phyloP scores from a whole-genome alignment of 2,797 vertebrate species.

The Chanos chanos region DNA sequence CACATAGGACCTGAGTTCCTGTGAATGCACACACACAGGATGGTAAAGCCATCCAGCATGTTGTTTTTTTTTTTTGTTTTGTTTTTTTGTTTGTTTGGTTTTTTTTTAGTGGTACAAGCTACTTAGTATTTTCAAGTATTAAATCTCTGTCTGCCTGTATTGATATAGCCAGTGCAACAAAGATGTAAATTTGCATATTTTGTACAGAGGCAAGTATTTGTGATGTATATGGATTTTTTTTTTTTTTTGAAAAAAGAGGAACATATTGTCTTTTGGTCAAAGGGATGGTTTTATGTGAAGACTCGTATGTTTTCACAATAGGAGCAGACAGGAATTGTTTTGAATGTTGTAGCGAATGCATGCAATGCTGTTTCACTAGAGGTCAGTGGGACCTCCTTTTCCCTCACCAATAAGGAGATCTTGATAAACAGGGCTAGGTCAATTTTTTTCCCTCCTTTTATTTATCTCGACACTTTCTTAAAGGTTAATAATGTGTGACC shows the following conservation, averaged over 20 bases:
- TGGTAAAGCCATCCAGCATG: too few species aligned
- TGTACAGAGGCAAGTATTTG: slow-evolving; percentile 26
- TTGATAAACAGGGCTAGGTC: slow-evolving; percentile 21
- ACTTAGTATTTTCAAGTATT: slow-evolving; percentile 27
- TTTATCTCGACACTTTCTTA: slow-evolving; percentile 13
- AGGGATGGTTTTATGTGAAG: not conserved
- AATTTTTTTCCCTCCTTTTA: slow-evolving; percentile 12
- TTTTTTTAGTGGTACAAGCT: slow-evolving; percentile 24
- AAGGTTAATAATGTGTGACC: slow-evolving; percentile 27
- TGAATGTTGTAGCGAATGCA: too few species aligned
- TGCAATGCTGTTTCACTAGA: not conserved
- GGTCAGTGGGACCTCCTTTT: not conserved
- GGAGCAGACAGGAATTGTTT: too few species aligned
- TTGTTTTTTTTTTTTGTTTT: too few species aligned
- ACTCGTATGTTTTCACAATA: not conserved
- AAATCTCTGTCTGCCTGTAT: slow-evolving; percentile 30
- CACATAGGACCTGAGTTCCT: too few species aligned
- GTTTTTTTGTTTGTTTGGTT: too few species aligned
- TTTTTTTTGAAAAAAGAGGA: slow-evolving; percentile 9
- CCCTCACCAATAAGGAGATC: slow-evolving; percentile 23
- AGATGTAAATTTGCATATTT: slow-evolving; percentile 32
- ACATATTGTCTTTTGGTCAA: not conserved
- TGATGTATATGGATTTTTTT: not conserved
- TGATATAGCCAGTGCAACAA: slow-evolving; percentile 27
- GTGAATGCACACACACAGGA: too few species aligned